Evolutionary conservation across 1,140 invertebrate genomes (phyloP).

Genomic region (Cherax quadricarinatus): DNA sequence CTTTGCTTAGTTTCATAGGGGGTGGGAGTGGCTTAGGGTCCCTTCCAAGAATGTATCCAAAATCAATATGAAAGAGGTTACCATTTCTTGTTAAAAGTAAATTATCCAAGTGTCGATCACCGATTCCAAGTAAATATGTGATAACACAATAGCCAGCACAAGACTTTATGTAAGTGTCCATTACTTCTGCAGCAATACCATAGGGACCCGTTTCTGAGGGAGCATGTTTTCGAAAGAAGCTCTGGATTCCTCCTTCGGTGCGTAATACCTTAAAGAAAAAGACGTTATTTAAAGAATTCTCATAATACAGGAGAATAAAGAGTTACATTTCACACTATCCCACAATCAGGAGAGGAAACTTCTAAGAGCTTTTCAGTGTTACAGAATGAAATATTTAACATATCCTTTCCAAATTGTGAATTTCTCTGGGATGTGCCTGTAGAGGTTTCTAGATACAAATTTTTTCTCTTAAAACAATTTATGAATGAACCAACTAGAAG

Average conservation of each 20-base stretch:
- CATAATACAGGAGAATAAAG: no score
- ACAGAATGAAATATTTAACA: no score
- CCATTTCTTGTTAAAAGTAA: constrained; percentile 92
- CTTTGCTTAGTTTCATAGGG: constrained; percentile 98
- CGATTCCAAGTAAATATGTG: constrained; percentile 97
- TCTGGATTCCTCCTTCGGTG: constrained; percentile 91
- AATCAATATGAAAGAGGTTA: constrained; percentile 99
- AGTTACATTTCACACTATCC: no score
- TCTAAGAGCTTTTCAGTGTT: no score
- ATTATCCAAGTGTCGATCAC: constrained; percentile 99
- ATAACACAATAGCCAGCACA: constrained; percentile 99
- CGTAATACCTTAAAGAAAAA: constrained; percentile 81
- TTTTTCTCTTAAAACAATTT: no score
- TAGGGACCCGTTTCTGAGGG: constrained; percentile 91
- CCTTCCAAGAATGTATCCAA: constrained; percentile 98
- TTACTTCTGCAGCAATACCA: constrained; percentile 94
- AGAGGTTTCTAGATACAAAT: no score
- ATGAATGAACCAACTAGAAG: no score
- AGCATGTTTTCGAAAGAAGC: constrained; percentile 93
- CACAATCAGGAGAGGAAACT: no score
- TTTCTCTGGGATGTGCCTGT: no score
- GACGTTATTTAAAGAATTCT: no score
- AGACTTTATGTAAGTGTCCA: constrained; percentile 98
- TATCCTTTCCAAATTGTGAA: no score
- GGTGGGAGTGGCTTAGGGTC: constrained; percentile 99